Evolutionary conservation across 2,113 vertebrate genomes (phyloP).

Genomic region (Baryphthengus martii): DNA sequence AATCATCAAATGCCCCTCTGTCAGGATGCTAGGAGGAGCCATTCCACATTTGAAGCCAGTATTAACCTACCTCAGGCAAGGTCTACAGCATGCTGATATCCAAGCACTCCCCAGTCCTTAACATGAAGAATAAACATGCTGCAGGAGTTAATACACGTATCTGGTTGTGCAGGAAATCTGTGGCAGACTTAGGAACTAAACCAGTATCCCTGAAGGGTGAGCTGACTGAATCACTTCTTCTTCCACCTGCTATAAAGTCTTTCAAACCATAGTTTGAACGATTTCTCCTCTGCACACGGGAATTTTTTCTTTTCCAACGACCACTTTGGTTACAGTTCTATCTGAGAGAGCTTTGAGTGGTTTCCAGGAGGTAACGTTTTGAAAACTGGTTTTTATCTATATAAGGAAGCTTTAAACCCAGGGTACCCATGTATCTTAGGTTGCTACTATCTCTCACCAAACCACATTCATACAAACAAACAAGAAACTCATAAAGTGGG

Average conservation of each 20-base stretch:
- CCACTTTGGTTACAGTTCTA: neutral
- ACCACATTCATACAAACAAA: rapidly evolving
- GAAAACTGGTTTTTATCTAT: neutral
- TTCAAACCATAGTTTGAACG: neutral
- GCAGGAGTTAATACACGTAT: neutral
- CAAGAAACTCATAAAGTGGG: neutral
- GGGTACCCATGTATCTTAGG: neutral
- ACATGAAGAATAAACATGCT: neutral
- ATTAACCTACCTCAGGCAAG: neutral
- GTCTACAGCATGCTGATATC: neutral
- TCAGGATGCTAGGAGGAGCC: neutral
- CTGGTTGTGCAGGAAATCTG: neutral
- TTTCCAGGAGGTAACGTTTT: neutral
- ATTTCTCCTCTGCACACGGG: neutral
- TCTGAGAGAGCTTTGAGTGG: neutral
- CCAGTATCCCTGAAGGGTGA: neutral
- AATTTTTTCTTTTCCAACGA: neutral
- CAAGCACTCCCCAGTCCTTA: neutral
- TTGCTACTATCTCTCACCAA: neutral
- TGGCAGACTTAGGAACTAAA: neutral
- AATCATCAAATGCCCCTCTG: neutral
- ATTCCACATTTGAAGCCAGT: neutral
- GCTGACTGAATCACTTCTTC: neutral
- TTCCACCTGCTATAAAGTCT: neutral
- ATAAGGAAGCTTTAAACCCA: neutral